These are phyloP conservation scores for Apteryx owenii DNA, from an alignment of 2,113 vertebrate species.

Conservation along the genomic window DNA sequence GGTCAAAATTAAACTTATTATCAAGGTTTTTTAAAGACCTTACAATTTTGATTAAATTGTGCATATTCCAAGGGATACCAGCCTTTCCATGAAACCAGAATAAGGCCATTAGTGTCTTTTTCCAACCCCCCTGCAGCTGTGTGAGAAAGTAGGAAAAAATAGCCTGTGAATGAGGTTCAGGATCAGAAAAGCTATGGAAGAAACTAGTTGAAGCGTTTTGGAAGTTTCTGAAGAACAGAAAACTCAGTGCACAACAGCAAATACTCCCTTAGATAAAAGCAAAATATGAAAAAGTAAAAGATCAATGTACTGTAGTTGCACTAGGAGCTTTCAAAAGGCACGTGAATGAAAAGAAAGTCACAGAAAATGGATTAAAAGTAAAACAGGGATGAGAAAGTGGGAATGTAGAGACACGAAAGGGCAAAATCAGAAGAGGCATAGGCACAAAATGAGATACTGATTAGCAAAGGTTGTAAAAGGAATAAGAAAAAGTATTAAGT, in stretches of 20 bases:
- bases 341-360: slow-evolving; percentile 35
- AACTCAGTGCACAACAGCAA: neutral
- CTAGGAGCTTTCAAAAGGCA: slow-evolving; percentile 11
- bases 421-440: slow-evolving; percentile 48
- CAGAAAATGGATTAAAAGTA: slow-evolving; percentile 56
- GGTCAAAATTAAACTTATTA: slow-evolving; percentile 36
- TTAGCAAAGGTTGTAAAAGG: slow-evolving; percentile 59
- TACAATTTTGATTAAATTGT: slow-evolving; percentile 11
- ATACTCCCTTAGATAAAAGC: neutral
- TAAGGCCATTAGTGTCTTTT: neutral
- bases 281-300: slow-evolving; percentile 35
- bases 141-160: neutral
- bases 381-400: slow-evolving; percentile 17
- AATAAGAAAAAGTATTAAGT: slow-evolving; percentile 55
- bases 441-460: slow-evolving; percentile 62
- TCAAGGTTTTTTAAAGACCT: neutral
- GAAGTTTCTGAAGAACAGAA: slow-evolving; percentile 25
- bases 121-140: neutral
- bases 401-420: slow-evolving; percentile 40
- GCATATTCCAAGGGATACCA: neutral
- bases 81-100: neutral
- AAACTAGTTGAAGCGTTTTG: neutral
- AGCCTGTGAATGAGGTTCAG: neutral
- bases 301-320: slow-evolving; percentile 38
- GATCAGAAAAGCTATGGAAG: neutral